Base-by-base conservation (phyloP, 1,140 invertebrate genomes). In the Brachionus rubens region DNA sequence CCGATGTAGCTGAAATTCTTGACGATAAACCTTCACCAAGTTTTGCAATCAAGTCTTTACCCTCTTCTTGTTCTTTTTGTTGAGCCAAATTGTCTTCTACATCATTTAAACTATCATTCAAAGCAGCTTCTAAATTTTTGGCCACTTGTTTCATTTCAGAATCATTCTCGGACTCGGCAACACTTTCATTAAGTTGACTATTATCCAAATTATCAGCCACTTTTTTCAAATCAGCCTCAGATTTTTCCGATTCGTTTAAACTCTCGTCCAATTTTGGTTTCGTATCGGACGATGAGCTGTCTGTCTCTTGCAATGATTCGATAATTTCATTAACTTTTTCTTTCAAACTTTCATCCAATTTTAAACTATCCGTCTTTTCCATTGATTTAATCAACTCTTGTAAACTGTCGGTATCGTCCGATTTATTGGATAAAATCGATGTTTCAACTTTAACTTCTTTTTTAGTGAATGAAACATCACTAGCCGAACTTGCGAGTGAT, bases 91-190 rank as follows among this genome's bases (percentile, higher is more conserved):
- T 59, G 19, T 59, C 36, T 16, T 14, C 40, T 2, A 43, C 21
- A 24, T 65, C 59, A 43, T 65, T 65, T 24, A 65, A 43, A 43
- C 40, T 65, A 16, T 65, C 59, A 14, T 65, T 65, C 1, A 65
- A 43, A 46, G 59, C 36, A 12, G 59, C 33, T 24, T 65, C 59
- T 46, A 65, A 12, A 65, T 65, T 65, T 26, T 43, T 41, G 21
- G 16, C 59, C 9, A 65, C 14, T 65, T 65, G 36, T 12, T 65
- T 65, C 0, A 65, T 21, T 21, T 62, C 56, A 36, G 56, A 62
- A 26, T 43, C 40, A 65, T 65, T 59, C n/a, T 59, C 54, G 0
- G 30, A 1, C 54, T 40, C 54, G 36, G 30, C 36, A n/a, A 21
- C 14, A 59, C 54, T 59, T 10, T 59, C 54, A 19, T 59, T 33